These are phyloP conservation scores for Drosophila diplacantha DNA, from an alignment of 2,888 invertebrate species.

Conservation along the genomic window DNA sequence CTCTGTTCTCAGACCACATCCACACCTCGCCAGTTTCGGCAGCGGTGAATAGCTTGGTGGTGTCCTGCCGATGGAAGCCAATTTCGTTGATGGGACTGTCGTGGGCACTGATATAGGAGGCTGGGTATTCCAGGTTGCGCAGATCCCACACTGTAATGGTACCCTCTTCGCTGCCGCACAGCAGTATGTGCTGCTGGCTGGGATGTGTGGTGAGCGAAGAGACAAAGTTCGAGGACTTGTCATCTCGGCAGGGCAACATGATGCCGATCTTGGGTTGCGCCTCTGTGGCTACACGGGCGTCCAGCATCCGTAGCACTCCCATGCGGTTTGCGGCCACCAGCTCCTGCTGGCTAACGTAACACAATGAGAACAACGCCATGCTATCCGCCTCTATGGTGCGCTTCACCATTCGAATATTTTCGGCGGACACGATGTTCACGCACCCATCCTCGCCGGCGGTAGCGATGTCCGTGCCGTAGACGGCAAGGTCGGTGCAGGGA, in stretches of 20 bases:
- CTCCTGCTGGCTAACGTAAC: constrained; percentile 84
- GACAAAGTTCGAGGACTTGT: constrained; percentile 80
- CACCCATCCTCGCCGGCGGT: constrained; percentile 92
- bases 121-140: constrained; percentile 88
- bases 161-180: constrained; percentile 92
- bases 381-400: constrained; percentile 84
- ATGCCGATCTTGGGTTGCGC: constrained; percentile 80
- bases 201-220: constrained; percentile 90
- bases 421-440: constrained; percentile 79
- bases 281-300: constrained; percentile 84
- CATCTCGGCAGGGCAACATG: constrained; percentile 85
- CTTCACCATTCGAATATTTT: constrained; percentile 78
- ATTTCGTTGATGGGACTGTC: constrained; percentile 88
- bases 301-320: constrained; percentile 94
- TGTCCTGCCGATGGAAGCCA: constrained; percentile 90
- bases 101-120: constrained; percentile 89
- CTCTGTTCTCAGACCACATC: constrained; percentile 90
- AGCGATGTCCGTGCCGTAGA: constrained; percentile 87
- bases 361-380: constrained; percentile 86
- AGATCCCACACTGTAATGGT: constrained; percentile 94
- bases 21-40: constrained; percentile 90
- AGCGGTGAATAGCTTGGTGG: constrained; percentile 89
- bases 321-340: constrained; percentile 89
- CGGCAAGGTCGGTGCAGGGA: constrained; percentile 87
- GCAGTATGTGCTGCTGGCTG: constrained; percentile 89